These are phyloP conservation scores for Lobophora halterata DNA, from an alignment of 2,888 invertebrate species.

Conservation along the genomic window DNA sequence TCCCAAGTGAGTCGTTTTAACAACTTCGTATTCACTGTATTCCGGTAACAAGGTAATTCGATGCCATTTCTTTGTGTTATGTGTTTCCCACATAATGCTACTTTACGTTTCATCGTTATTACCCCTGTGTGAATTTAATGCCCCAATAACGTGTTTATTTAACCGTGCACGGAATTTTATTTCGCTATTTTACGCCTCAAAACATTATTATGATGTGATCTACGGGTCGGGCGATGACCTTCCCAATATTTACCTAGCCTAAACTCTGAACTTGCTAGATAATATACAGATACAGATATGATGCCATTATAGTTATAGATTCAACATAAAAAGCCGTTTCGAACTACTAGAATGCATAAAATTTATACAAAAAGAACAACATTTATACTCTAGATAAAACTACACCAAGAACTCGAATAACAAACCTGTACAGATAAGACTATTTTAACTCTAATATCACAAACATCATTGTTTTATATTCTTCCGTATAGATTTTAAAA, in stretches of 20 bases:
- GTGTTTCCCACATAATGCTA: constrained; percentile 27
- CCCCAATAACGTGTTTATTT: constrained; percentile 18
- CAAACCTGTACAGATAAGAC: constrained; percentile 49
- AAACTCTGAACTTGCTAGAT: constrained; percentile 10
- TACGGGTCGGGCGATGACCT: constrained; percentile 6
- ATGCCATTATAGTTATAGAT: constrained; percentile 14
- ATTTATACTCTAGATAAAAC: constrained; percentile 25
- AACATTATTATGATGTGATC: constrained; percentile 11
- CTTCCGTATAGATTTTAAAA: constrained; percentile 36
- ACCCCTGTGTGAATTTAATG: constrained; percentile 17
- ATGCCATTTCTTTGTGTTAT: constrained; percentile 28
- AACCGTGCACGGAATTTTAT: constrained; percentile 21
- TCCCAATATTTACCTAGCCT: constrained; percentile 8
- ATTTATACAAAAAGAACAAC: constrained; percentile 15
- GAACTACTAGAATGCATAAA: constrained; percentile 14
- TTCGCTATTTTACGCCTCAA: constrained; percentile 8
- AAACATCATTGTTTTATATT: constrained; percentile 55
- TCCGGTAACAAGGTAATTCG: constrained; percentile 29
- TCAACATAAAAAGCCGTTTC: constrained; percentile 14
- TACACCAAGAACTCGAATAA: constrained; percentile 39
- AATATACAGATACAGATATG: constrained; percentile 10
- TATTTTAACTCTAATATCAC: constrained; percentile 71
- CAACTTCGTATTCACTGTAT: constrained; percentile 26
- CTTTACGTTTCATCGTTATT: constrained; percentile 29
- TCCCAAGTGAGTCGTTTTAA: constrained; percentile 23